A percentile compares a stretch with the other conserved stretches of the same genome.
phyloP scores from a whole-genome alignment of 2,113 vertebrate species.

The Sander vitreus region DNA sequence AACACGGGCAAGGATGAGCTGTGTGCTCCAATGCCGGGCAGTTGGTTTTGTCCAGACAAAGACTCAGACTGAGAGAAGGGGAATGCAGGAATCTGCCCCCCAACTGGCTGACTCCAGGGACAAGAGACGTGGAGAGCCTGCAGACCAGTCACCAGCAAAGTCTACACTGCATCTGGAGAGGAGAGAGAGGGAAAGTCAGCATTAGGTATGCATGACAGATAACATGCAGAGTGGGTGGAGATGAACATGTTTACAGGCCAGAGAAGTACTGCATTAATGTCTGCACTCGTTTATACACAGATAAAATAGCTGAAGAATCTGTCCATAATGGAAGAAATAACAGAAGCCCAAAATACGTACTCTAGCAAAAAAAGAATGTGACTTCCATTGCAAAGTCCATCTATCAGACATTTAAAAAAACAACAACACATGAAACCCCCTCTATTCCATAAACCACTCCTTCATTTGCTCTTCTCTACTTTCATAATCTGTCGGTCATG shows the following conservation, averaged over 20 bases:
- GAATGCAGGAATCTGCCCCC: constrained; percentile 78
- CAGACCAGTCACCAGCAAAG: constrained; percentile 89
- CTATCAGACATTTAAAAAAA: constrained; percentile 25
- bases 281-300: constrained; percentile 21
- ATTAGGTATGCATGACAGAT: constrained; percentile 63
- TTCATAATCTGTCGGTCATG: constrained; percentile 23
- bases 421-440: neutral
- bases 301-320: constrained; percentile 18
- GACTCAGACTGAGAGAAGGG: constrained; percentile 77
- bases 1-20: constrained; percentile 36
- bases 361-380: neutral
- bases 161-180: constrained; percentile 92
- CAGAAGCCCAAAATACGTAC: neutral
- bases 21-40: constrained; percentile 59
- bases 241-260: constrained; percentile 33
- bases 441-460: constrained; percentile 1
- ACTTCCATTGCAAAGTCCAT: neutral
- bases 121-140: constrained; percentile 82
- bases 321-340: constrained; percentile 6
- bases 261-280: constrained; percentile 15
- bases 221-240: constrained; percentile 36
- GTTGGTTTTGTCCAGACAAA: constrained; percentile 60
- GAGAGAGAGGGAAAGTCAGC: constrained; percentile 38
- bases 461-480: constrained; percentile 23
- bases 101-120: constrained; percentile 71